Evolutionary conservation across 2,888 invertebrate species (phyloP).

Genomic region (Drosophila phalerata): DNA sequence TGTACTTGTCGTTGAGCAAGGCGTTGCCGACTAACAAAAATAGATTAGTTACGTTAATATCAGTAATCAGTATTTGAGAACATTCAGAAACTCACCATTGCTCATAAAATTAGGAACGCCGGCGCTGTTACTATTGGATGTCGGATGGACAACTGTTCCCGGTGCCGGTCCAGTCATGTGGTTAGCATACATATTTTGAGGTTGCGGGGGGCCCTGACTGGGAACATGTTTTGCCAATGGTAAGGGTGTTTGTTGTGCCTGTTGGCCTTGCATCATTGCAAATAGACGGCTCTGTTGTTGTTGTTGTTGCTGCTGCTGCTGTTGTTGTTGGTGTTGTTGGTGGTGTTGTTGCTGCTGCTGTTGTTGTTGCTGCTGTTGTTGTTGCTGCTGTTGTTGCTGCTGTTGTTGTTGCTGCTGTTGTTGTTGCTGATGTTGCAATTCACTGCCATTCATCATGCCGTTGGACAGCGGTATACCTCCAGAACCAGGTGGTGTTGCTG

Average conservation of each 20-base stretch:
- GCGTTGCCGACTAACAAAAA: constrained; percentile 34
- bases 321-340: constrained; percentile 29
- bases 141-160: constrained; percentile 33
- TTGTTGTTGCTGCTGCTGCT: constrained; percentile 21
- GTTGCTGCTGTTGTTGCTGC: constrained; percentile 54
- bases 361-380: constrained; percentile 31
- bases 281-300: constrained; percentile 65
- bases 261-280: constrained; percentile 69
- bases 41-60: background rate
- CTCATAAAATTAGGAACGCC: constrained; percentile 64
- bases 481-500: constrained; percentile 36
- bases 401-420: constrained; percentile 50
- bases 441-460: constrained; percentile 66
- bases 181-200: constrained; percentile 51
- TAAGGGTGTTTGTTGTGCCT: constrained; percentile 37
- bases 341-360: constrained; percentile 28
- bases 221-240: constrained; percentile 49
- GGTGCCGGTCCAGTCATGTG: constrained; percentile 53
- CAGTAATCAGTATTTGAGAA: background rate
- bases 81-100: constrained; percentile 65
- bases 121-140: constrained; percentile 32
- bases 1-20: constrained; percentile 64
- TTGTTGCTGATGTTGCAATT: constrained; percentile 66
- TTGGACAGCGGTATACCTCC: constrained; percentile 54
- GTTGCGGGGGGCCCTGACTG: constrained; percentile 44